Conservation (phyloP, 1,140 invertebrate species). For the Prorops nasuta region DNA sequence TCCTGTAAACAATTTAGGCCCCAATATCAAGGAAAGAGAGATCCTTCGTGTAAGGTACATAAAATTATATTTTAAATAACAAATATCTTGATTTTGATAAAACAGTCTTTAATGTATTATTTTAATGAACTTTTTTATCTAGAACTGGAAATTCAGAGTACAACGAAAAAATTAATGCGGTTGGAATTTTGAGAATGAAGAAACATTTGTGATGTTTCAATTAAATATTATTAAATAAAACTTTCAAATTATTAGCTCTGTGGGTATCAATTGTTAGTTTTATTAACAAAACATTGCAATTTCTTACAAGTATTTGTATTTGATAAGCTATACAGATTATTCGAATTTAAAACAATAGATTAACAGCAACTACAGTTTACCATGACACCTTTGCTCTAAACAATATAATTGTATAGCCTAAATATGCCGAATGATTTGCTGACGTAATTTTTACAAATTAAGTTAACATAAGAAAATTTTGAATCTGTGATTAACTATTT, state of each 20-base stretch:
- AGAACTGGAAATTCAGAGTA: conserved; percentile 40
- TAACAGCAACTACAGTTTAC: conserved; percentile 2
- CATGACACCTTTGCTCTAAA: conserved; percentile 6
- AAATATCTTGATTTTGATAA: not conserved
- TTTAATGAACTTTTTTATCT: not conserved
- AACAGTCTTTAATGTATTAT: not conserved
- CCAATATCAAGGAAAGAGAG: conserved; percentile 31
- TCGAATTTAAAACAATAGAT: conserved; percentile 1
- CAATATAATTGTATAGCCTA: conserved; percentile 4
- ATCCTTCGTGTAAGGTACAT: conserved; percentile 33
- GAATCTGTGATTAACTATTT: conserved; percentile 24
- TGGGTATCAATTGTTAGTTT: not conserved
- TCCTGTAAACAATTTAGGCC: conserved; percentile 22
- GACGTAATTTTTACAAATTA: not conserved
- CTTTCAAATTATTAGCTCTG: conserved; percentile 8
- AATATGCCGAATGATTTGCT: conserved; percentile 6
- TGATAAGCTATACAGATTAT: not conserved
- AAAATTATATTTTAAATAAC: not conserved
- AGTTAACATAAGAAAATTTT: not conserved
- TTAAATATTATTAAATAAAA: too few relatives aligned
- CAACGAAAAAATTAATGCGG: conserved; percentile 19
- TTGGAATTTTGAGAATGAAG: conserved; percentile 22
- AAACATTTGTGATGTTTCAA: conserved; percentile 6
- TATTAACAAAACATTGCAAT: conserved; percentile 4
- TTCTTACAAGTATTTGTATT: conserved; percentile 8